phyloP scores from a whole-genome alignment of 2,888 invertebrate genomes.

The Archips xylosteana region DNA sequence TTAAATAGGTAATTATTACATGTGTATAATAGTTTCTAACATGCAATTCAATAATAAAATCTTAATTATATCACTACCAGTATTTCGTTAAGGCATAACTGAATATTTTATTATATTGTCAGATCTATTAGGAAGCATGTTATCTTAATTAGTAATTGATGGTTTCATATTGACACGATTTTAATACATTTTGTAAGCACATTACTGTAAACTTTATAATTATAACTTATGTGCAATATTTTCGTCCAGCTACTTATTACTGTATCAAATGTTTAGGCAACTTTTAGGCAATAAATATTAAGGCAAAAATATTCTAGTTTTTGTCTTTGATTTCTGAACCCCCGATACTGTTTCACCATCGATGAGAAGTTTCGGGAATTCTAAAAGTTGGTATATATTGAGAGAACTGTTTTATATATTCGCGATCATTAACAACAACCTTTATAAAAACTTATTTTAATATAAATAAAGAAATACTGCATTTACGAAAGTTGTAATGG shows the following conservation, averaged over 20 bases:
- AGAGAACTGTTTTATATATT: no score
- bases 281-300: not conserved
- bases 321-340: not conserved
- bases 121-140: slow-evolving; percentile 84
- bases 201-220: not conserved
- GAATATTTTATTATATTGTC: slow-evolving; percentile 79
- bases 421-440: not conserved
- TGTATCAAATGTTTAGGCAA: not conserved
- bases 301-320: not conserved
- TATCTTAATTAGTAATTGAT: slow-evolving; percentile 81
- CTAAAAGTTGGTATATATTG: not conserved
- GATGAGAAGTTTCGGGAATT: not conserved
- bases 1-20: slow-evolving; percentile 57
- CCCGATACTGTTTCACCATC: not conserved
- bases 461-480: not conserved
- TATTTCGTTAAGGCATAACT: slow-evolving; percentile 82
- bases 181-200: slow-evolving; percentile 49
- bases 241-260: not conserved
- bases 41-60: slow-evolving; percentile 72
- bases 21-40: slow-evolving; percentile 65
- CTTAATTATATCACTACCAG: slow-evolving; percentile 77
- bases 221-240: slow-evolving; percentile 21
- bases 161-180: slow-evolving; percentile 68
- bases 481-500: not conserved
- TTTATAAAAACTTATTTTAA: not conserved